Evolutionary conservation across 2,797 vertebrate genomes (phyloP).

Genomic region (Coregonus ussuriensis): DNA sequence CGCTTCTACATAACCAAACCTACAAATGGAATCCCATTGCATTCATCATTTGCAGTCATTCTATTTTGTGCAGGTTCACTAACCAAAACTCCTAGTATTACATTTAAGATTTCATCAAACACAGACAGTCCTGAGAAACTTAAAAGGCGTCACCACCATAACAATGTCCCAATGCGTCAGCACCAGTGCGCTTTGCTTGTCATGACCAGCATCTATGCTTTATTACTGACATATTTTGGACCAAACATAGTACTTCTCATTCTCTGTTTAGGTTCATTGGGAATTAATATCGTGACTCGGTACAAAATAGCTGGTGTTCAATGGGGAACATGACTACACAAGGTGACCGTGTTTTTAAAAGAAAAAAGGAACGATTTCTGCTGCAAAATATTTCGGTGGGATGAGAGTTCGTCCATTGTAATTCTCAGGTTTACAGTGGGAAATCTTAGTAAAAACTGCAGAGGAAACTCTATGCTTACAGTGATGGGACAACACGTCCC

Average conservation of each 20-base stretch:
- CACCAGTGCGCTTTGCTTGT: not conserved
- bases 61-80: constrained; percentile 22
- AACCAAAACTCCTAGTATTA: constrained; percentile 7
- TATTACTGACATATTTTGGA: not conserved
- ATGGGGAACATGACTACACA: constrained; percentile 31
- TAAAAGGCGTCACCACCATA: constrained; percentile 10
- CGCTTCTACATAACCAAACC: constrained; percentile 12
- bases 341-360: constrained; percentile 35
- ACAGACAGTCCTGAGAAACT: constrained; percentile 39
- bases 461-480: constrained; percentile 4
- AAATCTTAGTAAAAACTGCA: constrained; percentile 7
- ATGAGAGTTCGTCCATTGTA: constrained; percentile 39
- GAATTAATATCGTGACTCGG: constrained; percentile 17
- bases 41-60: constrained; percentile 15
- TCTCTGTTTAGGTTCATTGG: constrained; percentile 13
- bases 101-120: constrained; percentile 21
- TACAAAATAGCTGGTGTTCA: constrained; percentile 19
- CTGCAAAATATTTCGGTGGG: constrained; percentile 14
- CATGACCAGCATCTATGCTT: not conserved
- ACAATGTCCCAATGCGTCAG: not conserved
- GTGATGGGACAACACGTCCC: constrained; percentile 19
- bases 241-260: constrained; percentile 9
- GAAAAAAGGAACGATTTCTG: constrained; percentile 27
- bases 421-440: constrained; percentile 40
- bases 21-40: not conserved